These are phyloP conservation scores for Ancistrus triradiatus DNA, from an alignment of 2,113 vertebrate species.

Conservation along the genomic window DNA sequence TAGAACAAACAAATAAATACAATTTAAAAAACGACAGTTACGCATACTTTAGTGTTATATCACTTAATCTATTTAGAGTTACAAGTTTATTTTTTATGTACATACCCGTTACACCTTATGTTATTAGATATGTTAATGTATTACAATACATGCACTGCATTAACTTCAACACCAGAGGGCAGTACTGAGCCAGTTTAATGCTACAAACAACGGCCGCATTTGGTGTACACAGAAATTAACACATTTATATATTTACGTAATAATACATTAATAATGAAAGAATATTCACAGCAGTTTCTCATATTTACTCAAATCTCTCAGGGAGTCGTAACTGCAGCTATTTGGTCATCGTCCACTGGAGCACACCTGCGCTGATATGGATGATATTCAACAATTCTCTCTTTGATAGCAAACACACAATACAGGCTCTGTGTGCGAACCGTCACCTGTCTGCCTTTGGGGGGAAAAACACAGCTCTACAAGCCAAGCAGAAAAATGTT, in stretches of 20 bases:
- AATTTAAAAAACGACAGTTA: too few species aligned
- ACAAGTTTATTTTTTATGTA: too few species aligned
- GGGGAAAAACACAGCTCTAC: slow-evolving; percentile 23
- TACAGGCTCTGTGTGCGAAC: slow-evolving; percentile 59
- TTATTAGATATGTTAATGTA: too few species aligned
- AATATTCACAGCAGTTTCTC: not conserved
- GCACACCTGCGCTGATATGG: slow-evolving; percentile 57
- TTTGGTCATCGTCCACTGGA: slow-evolving; percentile 16
- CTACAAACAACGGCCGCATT: too few species aligned
- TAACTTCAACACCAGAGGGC: slow-evolving; percentile 25
- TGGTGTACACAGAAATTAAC: too few species aligned
- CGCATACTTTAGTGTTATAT: too few species aligned
- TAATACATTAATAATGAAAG: not conserved
- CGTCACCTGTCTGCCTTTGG: slow-evolving; percentile 36
- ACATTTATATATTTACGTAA: too few species aligned
- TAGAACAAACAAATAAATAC: too few species aligned
- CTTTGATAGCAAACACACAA: slow-evolving; percentile 69
- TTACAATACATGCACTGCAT: not conserved
- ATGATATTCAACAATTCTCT: slow-evolving; percentile 66
- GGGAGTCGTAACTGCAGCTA: slow-evolving; percentile 54
- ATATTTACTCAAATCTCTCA: not conserved
- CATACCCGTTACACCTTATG: too few species aligned
- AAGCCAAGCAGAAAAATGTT: slow-evolving; percentile 1
- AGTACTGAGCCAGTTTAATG: slow-evolving; percentile 22
- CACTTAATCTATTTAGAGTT: too few species aligned